Evolutionary conservation across 2,113 vertebrate species (phyloP), one percentile per base, ranked within the genome.

Genomic region (Sinocyclocheilus anophthalmus): DNA sequence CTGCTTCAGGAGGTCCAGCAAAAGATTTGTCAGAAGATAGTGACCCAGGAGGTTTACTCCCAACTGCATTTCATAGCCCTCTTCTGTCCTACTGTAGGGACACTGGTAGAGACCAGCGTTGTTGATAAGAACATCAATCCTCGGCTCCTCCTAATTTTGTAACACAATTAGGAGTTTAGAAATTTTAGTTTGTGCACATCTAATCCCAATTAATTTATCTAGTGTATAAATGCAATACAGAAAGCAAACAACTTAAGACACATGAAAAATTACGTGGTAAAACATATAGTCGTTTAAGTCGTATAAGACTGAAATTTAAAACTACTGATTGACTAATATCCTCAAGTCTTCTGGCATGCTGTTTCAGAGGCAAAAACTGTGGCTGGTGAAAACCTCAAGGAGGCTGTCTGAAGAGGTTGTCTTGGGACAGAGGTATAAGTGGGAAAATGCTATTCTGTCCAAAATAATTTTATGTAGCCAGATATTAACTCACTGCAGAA

Each of bases 11-110:
- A 96, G 95, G 87, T 96, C 96, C 75, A 98, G 95, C 84, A 98
- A 96, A 84, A 99, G 96, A 87, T 95, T 95, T 57, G 97, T 99
- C 89, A 99, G 96, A 39, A 99, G 94, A 92, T 99, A 98, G 92
- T 99, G 97, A 16, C 97, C 98, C 81, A 99, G 93, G 87, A 99
- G 97, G 89, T 99, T 99, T 84, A 99, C 97, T 0, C 96, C 97
- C 4, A 99, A 95, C 73, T 99, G 97, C 97, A 97, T 97, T 92
- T 99, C 97, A 91, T 98, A 98, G 2, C 97, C 97, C 30, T 98
- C 98, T 89, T 97, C 97, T 0, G 98, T 99, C 94, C 96, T 97
- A 85, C 92, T 94, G 87, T 98, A 97, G 0, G 97, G 97, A 90
- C 97, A 99, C 91, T 97, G 98, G 94, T 97, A 99, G 90, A 99